Base-by-base conservation (phyloP, 2,113 vertebrate species). In the Deroptyus accipitrinus region DNA sequence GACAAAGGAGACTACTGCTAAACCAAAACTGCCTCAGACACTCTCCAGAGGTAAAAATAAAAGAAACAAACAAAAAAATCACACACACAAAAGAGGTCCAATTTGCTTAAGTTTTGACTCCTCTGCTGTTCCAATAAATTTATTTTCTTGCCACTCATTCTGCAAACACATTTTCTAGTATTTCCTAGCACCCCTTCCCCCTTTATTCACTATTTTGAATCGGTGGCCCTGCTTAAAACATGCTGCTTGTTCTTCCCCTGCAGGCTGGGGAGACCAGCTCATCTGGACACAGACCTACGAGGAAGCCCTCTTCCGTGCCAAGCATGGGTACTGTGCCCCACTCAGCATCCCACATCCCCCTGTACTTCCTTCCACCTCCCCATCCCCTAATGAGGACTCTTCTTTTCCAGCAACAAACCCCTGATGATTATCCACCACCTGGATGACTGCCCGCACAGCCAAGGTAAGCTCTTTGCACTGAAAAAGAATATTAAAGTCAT, bases 261-360 rank as follows among this genome's bases (percentile, higher is more conserved):
- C 96, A 99, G 99, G 99, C 61, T 99, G 99, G 99, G 99, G 99
- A 4, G 99, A 99, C 93, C 98, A 99, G 77, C 98, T 99, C 83
- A 98, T 98, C 92, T 99, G 99, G 99, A 99, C 98, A 2, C 99
- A 99, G 98, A 99, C 99, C 0, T 99, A 99, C 0, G 99, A 99
- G 95, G 99, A 99, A 96, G 99, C 97, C 18, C 97, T 99, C 9
- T 99, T 98, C 96, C 99, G 98, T 97, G 63, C 99, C 85, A 99
- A 96, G 98, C 55, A 97, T 90, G 94, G 92, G 99, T 99, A 97
- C 97, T 70, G 41, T 23, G 5, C 44, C 5, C 8, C 1, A 20
- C 28, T 52, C 61, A 0, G 6, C 22, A 4, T 19, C 12, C 63
- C 15, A 10, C 6, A 2, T 25, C 8, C 27, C 25, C 6, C 18